Evolutionary conservation across 1,140 invertebrate genomes (phyloP).

Genomic region (Bombus soroeensis): DNA sequence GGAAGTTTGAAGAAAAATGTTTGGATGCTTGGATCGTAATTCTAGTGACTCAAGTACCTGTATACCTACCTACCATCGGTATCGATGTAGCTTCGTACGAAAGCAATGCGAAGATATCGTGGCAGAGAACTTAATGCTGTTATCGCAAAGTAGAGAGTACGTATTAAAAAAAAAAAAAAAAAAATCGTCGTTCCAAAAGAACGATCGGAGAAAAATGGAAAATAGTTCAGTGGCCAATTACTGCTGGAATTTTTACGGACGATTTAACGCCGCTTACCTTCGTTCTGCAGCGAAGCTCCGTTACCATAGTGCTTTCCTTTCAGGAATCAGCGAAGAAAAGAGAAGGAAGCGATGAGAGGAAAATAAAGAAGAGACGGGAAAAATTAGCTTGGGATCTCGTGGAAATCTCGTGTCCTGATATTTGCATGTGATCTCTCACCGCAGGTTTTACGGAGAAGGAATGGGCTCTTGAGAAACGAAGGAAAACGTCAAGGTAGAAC

Average conservation of each 20-base stretch:
- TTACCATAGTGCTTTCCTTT: conserved; percentile 30
- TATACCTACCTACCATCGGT: background rate
- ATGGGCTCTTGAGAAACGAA: conserved; percentile 7
- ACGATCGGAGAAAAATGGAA: conserved; percentile 45
- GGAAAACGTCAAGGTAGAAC: background rate
- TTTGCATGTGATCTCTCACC: conserved; percentile 57
- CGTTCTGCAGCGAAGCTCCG: conserved; percentile 33
- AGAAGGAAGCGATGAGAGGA: background rate
- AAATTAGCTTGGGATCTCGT: conserved; percentile 49
- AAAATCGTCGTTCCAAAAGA: background rate
- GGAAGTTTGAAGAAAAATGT: background rate
- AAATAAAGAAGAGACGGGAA: conserved; percentile 42
- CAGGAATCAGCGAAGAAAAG: conserved; percentile 22
- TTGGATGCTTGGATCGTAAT: background rate
- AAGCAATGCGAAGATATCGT: background rate
- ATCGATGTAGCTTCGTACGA: background rate
- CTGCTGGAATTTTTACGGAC: conserved; percentile 68
- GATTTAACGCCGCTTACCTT: conserved; percentile 66
- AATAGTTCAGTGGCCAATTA: conserved; percentile 69
- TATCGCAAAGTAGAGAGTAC: background rate
- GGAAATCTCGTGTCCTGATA: conserved; percentile 50
- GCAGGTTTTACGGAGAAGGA: conserved; percentile 42
- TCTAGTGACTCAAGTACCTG: background rate
- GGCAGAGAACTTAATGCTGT: background rate
- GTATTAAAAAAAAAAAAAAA: conserved; percentile 24